These are phyloP conservation scores for Terebella lapidaria DNA, from an alignment of 2,888 invertebrate species.

Conservation along the genomic window DNA sequence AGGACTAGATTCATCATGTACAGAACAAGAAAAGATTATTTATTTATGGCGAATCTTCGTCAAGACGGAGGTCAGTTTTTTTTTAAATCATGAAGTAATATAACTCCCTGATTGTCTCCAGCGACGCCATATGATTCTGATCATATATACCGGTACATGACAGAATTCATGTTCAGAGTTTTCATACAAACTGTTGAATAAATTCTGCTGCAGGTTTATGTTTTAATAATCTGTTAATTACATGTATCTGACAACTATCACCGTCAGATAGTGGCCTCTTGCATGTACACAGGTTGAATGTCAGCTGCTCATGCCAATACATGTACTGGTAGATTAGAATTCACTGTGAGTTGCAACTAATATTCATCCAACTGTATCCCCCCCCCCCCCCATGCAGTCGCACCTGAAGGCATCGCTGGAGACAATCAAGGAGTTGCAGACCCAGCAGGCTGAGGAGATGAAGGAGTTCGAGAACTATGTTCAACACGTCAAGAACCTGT, in stretches of 20 bases:
- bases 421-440: background rate
- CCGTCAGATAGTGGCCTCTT: too few relatives aligned
- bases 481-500: conserved; percentile 47
- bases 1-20: background rate
- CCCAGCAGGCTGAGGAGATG: conserved; percentile 47
- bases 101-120: background rate
- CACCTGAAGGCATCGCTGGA: background rate
- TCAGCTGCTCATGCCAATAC: too few relatives aligned
- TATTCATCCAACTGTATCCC: background rate
- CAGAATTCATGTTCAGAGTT: too few relatives aligned
- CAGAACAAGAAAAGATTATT: background rate
- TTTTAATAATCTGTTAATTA: too few relatives aligned
- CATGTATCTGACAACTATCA: too few relatives aligned
- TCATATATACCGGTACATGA: too few relatives aligned
- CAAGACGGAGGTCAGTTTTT: background rate
- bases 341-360: too few relatives aligned
- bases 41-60: background rate
- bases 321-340: too few relatives aligned
- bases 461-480: conserved; percentile 57
- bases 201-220: too few relatives aligned
- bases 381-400: background rate
- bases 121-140: background rate
- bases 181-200: too few relatives aligned
- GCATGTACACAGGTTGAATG: too few relatives aligned
- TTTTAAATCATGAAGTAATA: too few relatives aligned